phyloP scores from a whole-genome alignment of 2,888 invertebrate species.

The Balanococcus diminutus region DNA sequence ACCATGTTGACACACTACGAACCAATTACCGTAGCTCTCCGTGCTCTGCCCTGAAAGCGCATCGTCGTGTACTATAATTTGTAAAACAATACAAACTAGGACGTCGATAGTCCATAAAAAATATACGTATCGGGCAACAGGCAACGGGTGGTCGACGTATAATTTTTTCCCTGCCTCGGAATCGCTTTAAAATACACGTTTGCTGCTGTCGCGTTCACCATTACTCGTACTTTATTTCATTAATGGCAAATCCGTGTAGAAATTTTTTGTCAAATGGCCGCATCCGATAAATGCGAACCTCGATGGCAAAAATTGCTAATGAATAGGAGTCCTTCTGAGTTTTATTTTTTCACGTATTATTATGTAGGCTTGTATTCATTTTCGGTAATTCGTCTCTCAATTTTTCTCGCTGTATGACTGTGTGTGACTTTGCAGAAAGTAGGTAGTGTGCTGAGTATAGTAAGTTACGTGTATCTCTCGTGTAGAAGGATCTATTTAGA shows the following conservation, averaged over 20 bases:
- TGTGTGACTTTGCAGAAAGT: not conserved
- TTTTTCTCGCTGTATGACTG: not conserved
- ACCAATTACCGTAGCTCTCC: not conserved
- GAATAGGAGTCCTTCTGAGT: not conserved
- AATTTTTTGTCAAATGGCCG: not conserved
- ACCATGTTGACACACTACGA: not conserved
- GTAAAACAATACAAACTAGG: constrained; percentile 28
- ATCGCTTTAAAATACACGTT: not conserved
- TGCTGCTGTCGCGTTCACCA: no score
- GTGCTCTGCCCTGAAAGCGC: not conserved
- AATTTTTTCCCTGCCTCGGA: not conserved
- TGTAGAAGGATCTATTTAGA: not conserved
- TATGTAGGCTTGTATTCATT: not conserved
- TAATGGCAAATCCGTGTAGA: constrained; percentile 43
- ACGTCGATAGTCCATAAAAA: not conserved
- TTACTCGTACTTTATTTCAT: constrained; percentile 7
- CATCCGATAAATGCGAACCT: not conserved
- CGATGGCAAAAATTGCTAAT: not conserved
- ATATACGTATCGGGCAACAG: not conserved
- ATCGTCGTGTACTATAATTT: not conserved
- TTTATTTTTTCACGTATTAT: not conserved
- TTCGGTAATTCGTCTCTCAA: not conserved
- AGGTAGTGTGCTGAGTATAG: no score
- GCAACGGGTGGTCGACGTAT: not conserved
- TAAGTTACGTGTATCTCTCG: no score